Evolutionary conservation across 2,113 vertebrate genomes (phyloP), one percentile per base, ranked within the genome.

Genomic region (Lutjanus erythropterus): DNA sequence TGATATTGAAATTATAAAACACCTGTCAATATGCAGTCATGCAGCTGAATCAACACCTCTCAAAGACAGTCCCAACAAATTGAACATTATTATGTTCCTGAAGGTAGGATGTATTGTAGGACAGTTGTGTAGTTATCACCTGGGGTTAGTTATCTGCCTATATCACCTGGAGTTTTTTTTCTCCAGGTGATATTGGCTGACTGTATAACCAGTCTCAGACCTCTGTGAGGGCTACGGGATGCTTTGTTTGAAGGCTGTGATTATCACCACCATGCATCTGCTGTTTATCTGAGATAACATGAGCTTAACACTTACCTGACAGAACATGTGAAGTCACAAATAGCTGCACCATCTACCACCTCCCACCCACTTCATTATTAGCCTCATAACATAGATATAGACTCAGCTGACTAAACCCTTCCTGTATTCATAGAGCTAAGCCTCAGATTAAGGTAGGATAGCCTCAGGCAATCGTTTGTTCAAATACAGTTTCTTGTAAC

Each of bases 391-490:
- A 68, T 66, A 69, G 71, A 46, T 73, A 49, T 12, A 70, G 37
- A 39, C 39, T 35, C 27, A 52, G 46, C 42, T 78, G 61, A 58
- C 64, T 73, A 62, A 78, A 66, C 29, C 55, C 39, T 64, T 4
- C 0, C 27, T 58, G 19, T 37, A n/a, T 19, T n/a, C 21, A 64
- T 27, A n/a, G n/a, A n/a, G n/a, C n/a, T 44, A 19, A 71, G 46
- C 29, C 65, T 42, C 19, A 60, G 66, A 75, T 87, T 58, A 77
- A 68, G 69, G 49, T 16, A 49, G 31, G 53, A 44, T 12, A 56
- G 52, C 72, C 61, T 71, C 60, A 53, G 72, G 74, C 53, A 82
- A 52, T 55, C 9, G 41, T 85, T 81, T 82, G 76, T 76, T 86
- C 71, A 82, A 65, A 76, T 62, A 55, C 3, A 0, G 18, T 69